Percentiles rank a stretch among this genome's conserved stretches.
phyloP scores from a whole-genome alignment of 2,113 vertebrate genomes.

The Hipposideros armiger region DNA sequence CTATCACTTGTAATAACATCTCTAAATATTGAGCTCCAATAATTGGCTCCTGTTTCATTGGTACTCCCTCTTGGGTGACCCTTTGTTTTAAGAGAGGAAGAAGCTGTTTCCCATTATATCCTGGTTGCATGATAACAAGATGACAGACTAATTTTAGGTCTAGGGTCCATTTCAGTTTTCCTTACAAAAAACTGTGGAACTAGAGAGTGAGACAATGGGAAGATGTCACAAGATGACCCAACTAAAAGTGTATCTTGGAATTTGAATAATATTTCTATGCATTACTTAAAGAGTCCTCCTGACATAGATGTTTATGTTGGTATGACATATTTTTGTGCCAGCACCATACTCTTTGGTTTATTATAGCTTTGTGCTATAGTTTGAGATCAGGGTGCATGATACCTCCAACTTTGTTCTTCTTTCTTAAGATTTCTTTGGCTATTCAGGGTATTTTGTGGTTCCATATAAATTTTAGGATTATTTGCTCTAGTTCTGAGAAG shows the following conservation, averaged over 20 bases:
- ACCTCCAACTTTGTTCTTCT: too few relatives aligned
- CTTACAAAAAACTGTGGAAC: slow-evolving; percentile 39
- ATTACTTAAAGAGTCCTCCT: slow-evolving; percentile 34
- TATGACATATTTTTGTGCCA: not conserved
- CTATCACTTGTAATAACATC: not conserved
- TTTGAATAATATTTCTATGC: slow-evolving; percentile 36
- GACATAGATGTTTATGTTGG: not conserved
- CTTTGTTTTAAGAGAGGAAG: slow-evolving; percentile 78
- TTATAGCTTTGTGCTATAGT: too few relatives aligned
- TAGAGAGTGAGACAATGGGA: not conserved
- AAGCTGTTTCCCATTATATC: slow-evolving; percentile 81
- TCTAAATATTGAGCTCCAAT: not conserved
- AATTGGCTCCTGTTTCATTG: slow-evolving; percentile 15
- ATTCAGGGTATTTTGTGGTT: too few relatives aligned
- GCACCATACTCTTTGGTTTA: too few relatives aligned
- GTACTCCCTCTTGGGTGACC: not conserved
- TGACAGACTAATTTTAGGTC: slow-evolving; percentile 56
- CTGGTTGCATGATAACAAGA: slow-evolving; percentile 65
- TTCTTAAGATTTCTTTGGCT: too few relatives aligned
- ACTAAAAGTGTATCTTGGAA: not conserved
- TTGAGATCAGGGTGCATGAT: too few relatives aligned
- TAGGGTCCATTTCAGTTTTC: slow-evolving; percentile 55
- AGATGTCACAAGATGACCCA: not conserved
- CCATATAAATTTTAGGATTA: too few relatives aligned
- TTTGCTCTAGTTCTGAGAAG: too few relatives aligned